phyloP scores from a whole-genome alignment of 2,113 vertebrate species.

The Prunella himalayana region DNA sequence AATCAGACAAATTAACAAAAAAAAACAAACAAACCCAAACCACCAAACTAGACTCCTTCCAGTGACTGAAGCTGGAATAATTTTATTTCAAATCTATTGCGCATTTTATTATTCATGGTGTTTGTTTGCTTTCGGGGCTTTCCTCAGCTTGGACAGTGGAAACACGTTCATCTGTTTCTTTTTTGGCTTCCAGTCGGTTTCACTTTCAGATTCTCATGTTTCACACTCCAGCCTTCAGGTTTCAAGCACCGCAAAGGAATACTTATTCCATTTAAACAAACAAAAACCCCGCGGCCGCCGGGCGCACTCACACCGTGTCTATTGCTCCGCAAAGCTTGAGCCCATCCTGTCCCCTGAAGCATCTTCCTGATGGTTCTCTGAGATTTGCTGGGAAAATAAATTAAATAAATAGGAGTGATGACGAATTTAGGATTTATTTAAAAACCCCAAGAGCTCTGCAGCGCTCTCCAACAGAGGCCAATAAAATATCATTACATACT shows the following conservation, averaged over 20 bases:
- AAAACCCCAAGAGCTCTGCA: neutral
- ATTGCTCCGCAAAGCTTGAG: neutral
- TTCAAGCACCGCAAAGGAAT: neutral
- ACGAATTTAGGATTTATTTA: neutral
- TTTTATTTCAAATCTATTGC: neutral
- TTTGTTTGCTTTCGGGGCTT: neutral
- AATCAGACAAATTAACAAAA: neutral
- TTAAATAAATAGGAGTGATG: neutral
- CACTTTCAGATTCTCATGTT: conserved; percentile 57
- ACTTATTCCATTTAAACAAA: conserved; percentile 8
- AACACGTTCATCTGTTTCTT: neutral
- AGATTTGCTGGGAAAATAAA: neutral
- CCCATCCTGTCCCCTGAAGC: neutral
- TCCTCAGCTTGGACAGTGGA: neutral
- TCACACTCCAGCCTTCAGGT: conserved; percentile 14
- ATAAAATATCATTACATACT: neutral
- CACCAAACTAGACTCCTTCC: neutral
- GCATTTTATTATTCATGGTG: neutral
- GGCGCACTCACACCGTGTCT: neutral
- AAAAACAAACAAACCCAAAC: neutral
- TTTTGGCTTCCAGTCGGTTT: conserved; percentile 33
- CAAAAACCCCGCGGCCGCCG: neutral
- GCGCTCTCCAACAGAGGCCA: neutral
- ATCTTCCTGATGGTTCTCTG: neutral
- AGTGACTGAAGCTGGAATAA: neutral